These are phyloP conservation scores for Phania funesta DNA, from an alignment of 2,888 invertebrate species.

Conservation along the genomic window DNA sequence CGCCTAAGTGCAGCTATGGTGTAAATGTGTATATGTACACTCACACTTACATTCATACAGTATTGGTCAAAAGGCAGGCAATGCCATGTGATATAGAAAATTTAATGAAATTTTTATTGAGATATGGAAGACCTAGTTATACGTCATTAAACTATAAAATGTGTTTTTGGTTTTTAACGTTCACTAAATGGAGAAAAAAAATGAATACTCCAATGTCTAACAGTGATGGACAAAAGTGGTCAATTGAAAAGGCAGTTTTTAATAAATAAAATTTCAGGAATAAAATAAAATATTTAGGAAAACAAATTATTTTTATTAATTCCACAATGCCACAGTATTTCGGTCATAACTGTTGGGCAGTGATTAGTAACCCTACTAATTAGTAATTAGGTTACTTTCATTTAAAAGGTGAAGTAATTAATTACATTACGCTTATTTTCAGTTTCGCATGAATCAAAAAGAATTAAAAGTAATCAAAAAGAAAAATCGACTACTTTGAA, in stretches of 20 bases:
- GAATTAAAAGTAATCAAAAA: too few species aligned
- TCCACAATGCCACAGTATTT: too few species aligned
- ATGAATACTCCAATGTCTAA: background rate
- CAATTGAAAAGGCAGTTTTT: background rate
- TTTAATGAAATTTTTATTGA: slow-evolving; percentile 45
- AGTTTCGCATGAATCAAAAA: too few species aligned
- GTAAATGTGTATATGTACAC: background rate
- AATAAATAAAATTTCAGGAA: too few species aligned
- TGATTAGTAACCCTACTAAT: too few species aligned
- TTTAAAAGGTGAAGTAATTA: too few species aligned
- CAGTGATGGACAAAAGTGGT: background rate
- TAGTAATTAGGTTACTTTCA: too few species aligned
- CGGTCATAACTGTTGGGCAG: too few species aligned
- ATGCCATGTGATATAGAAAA: slow-evolving; percentile 37
- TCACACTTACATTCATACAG: slow-evolving; percentile 3
- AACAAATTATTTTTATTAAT: too few species aligned
- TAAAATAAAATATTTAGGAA: too few species aligned
- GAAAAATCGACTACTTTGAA: too few species aligned
- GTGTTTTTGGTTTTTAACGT: slow-evolving; percentile 6
- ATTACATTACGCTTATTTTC: too few species aligned
- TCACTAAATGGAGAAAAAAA: slow-evolving; percentile 16
- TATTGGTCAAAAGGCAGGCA: slow-evolving; percentile 41
- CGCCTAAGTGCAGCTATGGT: slow-evolving; percentile 19
- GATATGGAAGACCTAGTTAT: slow-evolving; percentile 42
- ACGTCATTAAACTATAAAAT: slow-evolving; percentile 21